Conservation (phyloP, 1,140 invertebrate genomes). For the Agrypnia vestita region DNA sequence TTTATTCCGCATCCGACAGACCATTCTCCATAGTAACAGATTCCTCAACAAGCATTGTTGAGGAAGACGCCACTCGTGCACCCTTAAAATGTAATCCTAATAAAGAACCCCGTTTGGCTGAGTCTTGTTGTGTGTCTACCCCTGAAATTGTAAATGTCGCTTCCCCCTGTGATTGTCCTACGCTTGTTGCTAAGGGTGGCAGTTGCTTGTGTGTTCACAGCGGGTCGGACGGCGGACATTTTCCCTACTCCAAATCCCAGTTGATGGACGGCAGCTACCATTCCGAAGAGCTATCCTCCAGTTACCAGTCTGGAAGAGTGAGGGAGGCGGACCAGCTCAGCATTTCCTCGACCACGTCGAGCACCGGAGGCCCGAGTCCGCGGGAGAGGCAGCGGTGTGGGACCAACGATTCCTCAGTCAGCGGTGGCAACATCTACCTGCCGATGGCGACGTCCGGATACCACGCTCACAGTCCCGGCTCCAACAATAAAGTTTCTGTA, state of each 20-base stretch:
- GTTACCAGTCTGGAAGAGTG: slow-evolving; percentile 53
- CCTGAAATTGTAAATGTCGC: slow-evolving; percentile 32
- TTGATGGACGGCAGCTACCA: slow-evolving; percentile 60
- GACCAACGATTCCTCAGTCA: slow-evolving; percentile 61
- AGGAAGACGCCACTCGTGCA: neutral
- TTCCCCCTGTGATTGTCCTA: slow-evolving; percentile 45
- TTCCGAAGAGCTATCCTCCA: slow-evolving; percentile 58
- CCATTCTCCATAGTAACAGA: neutral
- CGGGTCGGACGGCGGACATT: slow-evolving; percentile 58
- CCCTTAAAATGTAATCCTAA: neutral
- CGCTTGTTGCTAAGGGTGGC: slow-evolving; percentile 57
- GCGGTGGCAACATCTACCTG: slow-evolving; percentile 64
- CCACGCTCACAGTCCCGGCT: slow-evolving; percentile 66
- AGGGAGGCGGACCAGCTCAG: slow-evolving; percentile 68
- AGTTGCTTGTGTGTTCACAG: slow-evolving; percentile 59
- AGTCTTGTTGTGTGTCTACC: neutral
- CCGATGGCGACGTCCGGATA: slow-evolving; percentile 64
- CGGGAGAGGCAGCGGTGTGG: slow-evolving; percentile 63
- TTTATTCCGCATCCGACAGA: slow-evolving; percentile 32
- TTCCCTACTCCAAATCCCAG: slow-evolving; percentile 59
- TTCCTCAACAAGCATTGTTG: slow-evolving; percentile 11
- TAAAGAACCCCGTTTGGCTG: neutral
- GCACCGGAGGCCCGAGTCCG: slow-evolving; percentile 65
- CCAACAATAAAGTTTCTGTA: slow-evolving; percentile 70
- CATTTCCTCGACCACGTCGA: slow-evolving; percentile 67